Percentiles rank a stretch among this genome's conserved stretches.
Evolutionary conservation across 2,113 vertebrate genomes (phyloP).

Genomic region (Dromaius novaehollandiae): DNA sequence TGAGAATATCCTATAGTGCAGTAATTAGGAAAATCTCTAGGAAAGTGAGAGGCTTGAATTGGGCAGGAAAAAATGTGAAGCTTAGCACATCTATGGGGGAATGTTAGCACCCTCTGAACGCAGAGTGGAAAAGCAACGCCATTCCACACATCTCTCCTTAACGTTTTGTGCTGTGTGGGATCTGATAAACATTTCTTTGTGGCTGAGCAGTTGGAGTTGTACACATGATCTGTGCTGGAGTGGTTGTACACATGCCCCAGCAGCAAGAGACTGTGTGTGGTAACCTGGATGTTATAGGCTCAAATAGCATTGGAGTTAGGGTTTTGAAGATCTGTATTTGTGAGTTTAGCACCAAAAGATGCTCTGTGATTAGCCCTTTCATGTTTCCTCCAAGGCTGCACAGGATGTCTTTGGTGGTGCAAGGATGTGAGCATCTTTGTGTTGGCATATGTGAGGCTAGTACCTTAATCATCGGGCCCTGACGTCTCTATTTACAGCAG

Average conservation of each 20-base stretch:
- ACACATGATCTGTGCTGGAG: accelerated
- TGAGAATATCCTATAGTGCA: not conserved
- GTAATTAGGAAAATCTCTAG: not conserved
- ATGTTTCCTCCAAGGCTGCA: not conserved
- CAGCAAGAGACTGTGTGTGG: not conserved
- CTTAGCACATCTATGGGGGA: not conserved
- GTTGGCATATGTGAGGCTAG: not conserved
- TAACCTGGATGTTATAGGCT: not conserved
- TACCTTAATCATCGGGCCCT: not conserved
- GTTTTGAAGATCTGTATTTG: not conserved
- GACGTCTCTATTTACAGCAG: not conserved
- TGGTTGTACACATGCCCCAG: not conserved
- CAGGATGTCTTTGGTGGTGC: not conserved
- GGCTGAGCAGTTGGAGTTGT: not conserved
- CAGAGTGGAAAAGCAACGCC: not conserved
- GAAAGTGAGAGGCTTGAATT: not conserved
- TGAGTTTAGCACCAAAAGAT: not conserved
- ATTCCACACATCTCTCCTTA: not conserved
- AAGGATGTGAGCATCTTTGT: not conserved
- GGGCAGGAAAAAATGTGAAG: not conserved
- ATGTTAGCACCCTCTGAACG: not conserved
- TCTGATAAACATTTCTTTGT: not conserved
- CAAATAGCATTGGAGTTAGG: not conserved
- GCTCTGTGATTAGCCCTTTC: not conserved
- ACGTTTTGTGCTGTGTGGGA: not conserved